A percentile compares a stretch with the other conserved stretches of the same genome.
phyloP scores from a whole-genome alignment of 2,797 vertebrate species.

The Coluber constrictor region DNA sequence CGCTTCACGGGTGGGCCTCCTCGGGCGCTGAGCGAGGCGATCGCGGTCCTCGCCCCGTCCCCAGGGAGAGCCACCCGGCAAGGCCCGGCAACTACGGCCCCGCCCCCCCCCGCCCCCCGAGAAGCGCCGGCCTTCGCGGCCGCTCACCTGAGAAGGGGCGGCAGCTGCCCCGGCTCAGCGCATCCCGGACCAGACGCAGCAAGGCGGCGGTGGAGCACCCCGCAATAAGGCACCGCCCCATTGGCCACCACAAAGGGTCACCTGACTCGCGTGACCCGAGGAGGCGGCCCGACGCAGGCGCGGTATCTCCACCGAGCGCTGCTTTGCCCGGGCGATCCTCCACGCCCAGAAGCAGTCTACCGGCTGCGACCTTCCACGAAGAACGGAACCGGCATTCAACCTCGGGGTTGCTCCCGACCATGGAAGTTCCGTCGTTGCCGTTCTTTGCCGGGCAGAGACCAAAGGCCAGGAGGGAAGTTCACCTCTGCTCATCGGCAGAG shows the following conservation, averaged over 20 bases:
- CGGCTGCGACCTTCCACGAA: too few species aligned
- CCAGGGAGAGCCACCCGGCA: neutral
- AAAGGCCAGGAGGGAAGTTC: neutral
- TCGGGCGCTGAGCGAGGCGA: neutral
- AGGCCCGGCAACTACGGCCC: neutral
- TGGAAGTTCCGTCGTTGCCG: neutral
- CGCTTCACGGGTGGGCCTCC: neutral
- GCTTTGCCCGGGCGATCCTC: neutral
- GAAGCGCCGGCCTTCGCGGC: neutral
- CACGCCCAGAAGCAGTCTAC: neutral
- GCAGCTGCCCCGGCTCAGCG: neutral
- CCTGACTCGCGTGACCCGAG: neutral
- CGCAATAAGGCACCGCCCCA: constrained; percentile 9
- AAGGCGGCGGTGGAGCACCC: neutral
- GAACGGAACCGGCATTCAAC: neutral
- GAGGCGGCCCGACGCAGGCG: neutral
- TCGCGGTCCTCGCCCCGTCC: neutral
- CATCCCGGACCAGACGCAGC: neutral
- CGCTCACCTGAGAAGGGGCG: neutral
- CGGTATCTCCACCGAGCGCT: too few species aligned
- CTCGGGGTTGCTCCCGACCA: too few species aligned
- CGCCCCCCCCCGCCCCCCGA: rapidly evolving
- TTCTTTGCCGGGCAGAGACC: neutral
- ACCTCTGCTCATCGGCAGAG: neutral
- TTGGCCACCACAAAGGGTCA: neutral